phyloP scores from a whole-genome alignment of 2,888 invertebrate genomes.

The Melipona bicolor region DNA sequence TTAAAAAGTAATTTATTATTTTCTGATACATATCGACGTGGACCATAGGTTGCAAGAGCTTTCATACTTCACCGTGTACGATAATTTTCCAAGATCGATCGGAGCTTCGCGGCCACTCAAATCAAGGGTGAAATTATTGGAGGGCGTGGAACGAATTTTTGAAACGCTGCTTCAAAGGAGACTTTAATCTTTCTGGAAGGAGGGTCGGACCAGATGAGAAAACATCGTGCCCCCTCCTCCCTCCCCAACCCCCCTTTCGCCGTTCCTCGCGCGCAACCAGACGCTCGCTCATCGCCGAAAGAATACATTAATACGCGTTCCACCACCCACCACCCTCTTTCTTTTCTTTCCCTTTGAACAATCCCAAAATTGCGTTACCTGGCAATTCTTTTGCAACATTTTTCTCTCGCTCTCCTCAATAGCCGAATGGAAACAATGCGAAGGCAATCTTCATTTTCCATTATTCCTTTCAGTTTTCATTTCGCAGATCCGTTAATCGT shows the following conservation, averaged over 20 bases:
- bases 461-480: neutral
- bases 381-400: neutral
- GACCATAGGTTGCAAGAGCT: neutral
- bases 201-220: constrained; percentile 48
- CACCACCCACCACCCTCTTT: neutral
- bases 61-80: neutral
- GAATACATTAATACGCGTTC: constrained; percentile 48
- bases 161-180: constrained; percentile 50
- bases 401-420: too few relatives aligned
- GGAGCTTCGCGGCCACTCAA: constrained; percentile 34
- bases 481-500: neutral
- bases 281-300: constrained; percentile 29
- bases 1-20: neutral
- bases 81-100: constrained; percentile 30
- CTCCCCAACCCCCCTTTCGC: neutral
- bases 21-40: neutral
- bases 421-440: neutral
- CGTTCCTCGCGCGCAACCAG: constrained; percentile 1
- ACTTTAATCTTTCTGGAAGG: constrained; percentile 57
- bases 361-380: neutral
- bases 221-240: constrained; percentile 5
- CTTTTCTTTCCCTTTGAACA: neutral
- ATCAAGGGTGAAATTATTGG: constrained; percentile 52
- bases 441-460: neutral
- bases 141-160: constrained; percentile 41